Evolutionary conservation across 2,113 vertebrate genomes (phyloP).

Genomic region (Vicugna pacos): DNA sequence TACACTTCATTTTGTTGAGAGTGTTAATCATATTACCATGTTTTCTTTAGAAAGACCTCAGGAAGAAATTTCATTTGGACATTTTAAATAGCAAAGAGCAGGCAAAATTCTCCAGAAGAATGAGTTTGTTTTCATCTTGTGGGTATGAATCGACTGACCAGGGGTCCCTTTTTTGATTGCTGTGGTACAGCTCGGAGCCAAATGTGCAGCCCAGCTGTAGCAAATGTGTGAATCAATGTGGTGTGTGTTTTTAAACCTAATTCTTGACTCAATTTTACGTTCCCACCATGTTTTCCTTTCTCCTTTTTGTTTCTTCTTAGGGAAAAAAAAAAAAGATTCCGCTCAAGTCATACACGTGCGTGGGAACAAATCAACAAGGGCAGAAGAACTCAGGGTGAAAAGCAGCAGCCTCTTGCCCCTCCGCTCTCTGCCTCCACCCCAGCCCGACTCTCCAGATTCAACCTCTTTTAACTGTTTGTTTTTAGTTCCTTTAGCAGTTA

Average conservation of each 20-base stretch:
- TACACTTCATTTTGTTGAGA: background rate
- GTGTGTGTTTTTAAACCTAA: constrained; percentile 39
- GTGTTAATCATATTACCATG: background rate
- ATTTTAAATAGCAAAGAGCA: background rate
- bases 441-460: background rate
- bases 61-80: constrained; percentile 22
- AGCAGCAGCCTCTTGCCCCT: background rate
- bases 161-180: background rate
- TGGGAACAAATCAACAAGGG: background rate
- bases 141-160: background rate
- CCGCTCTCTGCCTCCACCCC: background rate
- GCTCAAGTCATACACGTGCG: background rate
- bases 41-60: background rate
- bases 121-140: background rate
- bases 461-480: constrained; percentile 67
- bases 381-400: background rate
- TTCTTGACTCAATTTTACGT: constrained; percentile 54
- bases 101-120: background rate
- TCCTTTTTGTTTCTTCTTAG: background rate
- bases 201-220: background rate
- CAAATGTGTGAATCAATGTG: background rate
- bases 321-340: background rate
- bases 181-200: background rate
- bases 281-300: constrained; percentile 52
- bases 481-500: constrained; percentile 60